phyloP scores from a whole-genome alignment of 2,797 vertebrate species.

The Acipenser oxyrinchus region DNA sequence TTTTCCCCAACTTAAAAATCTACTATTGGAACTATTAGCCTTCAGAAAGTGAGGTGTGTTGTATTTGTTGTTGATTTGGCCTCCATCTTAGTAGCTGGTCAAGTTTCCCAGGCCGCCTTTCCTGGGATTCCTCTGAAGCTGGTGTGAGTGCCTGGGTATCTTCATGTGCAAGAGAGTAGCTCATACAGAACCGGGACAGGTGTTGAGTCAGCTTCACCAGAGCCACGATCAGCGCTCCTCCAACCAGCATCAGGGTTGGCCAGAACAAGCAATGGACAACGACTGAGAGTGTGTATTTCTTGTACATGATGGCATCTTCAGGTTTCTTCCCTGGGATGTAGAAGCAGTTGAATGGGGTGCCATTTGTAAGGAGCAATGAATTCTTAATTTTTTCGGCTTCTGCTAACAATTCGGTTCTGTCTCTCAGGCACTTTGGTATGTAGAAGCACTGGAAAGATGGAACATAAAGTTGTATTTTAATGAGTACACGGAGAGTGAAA shows the following conservation, averaged over 20 bases:
- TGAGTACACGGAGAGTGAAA: neutral
- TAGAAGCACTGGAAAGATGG: slow-evolving; percentile 70
- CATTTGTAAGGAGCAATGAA: slow-evolving; percentile 38
- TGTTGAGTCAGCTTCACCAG: slow-evolving; percentile 70
- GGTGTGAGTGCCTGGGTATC: neutral
- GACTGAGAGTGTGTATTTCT: slow-evolving; percentile 44
- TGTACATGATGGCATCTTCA: slow-evolving; percentile 49
- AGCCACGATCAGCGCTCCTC: slow-evolving; percentile 61
- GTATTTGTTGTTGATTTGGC: neutral
- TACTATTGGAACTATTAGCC: too few relatives aligned
- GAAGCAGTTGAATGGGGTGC: slow-evolving; percentile 45
- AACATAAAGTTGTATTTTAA: neutral
- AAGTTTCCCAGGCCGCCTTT: neutral
- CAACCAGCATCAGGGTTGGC: slow-evolving; percentile 65
- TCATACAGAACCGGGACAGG: slow-evolving; percentile 33
- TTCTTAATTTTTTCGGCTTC: slow-evolving; percentile 53
- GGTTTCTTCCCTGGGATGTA: slow-evolving; percentile 36
- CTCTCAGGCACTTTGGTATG: slow-evolving; percentile 61
- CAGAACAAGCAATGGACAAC: slow-evolving; percentile 61
- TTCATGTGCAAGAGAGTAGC: neutral
- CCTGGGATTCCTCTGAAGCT: neutral
- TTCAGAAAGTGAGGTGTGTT: neutral
- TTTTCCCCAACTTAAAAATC: too few relatives aligned
- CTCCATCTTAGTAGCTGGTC: neutral
- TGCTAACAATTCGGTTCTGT: slow-evolving; percentile 41